A percentile compares a stretch with the other conserved stretches of the same genome.
Evolutionary conservation across 2,888 invertebrate species (phyloP).

Genomic region (Hirtodrosophila cameraria): DNA sequence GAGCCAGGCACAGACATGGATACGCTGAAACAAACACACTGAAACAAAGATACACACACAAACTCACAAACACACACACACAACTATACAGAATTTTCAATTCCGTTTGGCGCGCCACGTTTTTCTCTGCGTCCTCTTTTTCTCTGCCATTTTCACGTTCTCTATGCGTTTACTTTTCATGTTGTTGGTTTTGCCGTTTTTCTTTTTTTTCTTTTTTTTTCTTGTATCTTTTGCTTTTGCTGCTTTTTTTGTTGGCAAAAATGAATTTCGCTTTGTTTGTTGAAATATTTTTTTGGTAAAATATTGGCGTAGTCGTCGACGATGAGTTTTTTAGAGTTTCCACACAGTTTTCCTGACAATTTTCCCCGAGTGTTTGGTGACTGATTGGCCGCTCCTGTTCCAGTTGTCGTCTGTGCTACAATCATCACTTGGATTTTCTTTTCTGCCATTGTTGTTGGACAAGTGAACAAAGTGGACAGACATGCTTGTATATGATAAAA

Average conservation of each 20-base stretch:
- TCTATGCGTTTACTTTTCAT: constrained; percentile 27
- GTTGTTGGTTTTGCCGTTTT: constrained; percentile 21
- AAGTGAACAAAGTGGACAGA: constrained; percentile 28
- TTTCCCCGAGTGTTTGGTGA: constrained; percentile 38
- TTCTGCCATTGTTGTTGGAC: constrained; percentile 2
- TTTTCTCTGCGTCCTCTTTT: constrained; percentile 18
- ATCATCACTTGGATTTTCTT: constrained; percentile 39
- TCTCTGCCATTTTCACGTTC: constrained; percentile 30
- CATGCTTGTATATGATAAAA: constrained; percentile 17
- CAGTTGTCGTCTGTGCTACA: constrained; percentile 41
- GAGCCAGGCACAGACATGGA: constrained; percentile 69
- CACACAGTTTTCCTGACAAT: constrained; percentile 9
- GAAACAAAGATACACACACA: constrained; percentile 13
- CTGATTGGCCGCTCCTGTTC: constrained; percentile 64
- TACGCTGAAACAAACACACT: constrained; percentile 53
- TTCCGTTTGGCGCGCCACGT: constrained; percentile 78
- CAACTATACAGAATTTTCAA: constrained; percentile 69
- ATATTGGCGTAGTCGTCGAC: constrained; percentile 62
- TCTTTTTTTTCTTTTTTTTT: not conserved
- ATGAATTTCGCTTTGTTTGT: constrained; percentile 77
- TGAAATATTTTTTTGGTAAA: constrained; percentile 63
- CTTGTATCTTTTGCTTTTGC: constrained; percentile 10
- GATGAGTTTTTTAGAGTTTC: constrained; percentile 1
- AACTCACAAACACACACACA: constrained; percentile 31
- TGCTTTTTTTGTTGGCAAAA: constrained; percentile 40